Evolutionary conservation across 2,888 invertebrate species (phyloP).

Genomic region (Hirtodrosophila alboralis): DNA sequence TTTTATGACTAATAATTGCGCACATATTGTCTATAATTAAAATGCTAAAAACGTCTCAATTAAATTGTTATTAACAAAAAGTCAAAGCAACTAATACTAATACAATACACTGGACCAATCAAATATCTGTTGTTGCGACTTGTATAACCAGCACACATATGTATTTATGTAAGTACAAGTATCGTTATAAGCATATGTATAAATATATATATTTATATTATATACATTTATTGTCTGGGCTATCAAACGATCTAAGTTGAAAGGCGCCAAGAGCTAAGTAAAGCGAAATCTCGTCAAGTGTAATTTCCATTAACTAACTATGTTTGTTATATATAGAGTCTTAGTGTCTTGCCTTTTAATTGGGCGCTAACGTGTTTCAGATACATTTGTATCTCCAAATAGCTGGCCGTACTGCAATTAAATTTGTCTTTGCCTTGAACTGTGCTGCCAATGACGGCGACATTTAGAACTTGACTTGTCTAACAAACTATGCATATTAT

Average conservation of each 20-base stretch:
- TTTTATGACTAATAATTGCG: constrained; percentile 78
- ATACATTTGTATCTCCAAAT: constrained; percentile 73
- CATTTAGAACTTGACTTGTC: constrained; percentile 71
- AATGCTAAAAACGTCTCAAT: constrained; percentile 76
- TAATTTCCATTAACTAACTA: constrained; percentile 73
- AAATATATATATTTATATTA: no score
- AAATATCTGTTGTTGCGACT: constrained; percentile 31
- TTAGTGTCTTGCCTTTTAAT: constrained; percentile 67
- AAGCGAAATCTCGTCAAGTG: constrained; percentile 61
- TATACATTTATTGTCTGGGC: constrained; percentile 12
- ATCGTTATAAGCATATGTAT: constrained; percentile 5
- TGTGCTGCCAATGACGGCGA: constrained; percentile 54
- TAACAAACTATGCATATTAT: constrained; percentile 5
- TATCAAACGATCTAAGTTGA: constrained; percentile 35
- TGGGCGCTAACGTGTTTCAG: constrained; percentile 78
- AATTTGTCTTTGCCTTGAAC: constrained; percentile 81
- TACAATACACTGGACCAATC: constrained; percentile 49
- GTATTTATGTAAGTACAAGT: constrained; percentile 12
- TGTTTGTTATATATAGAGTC: constrained; percentile 63
- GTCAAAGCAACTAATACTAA: constrained; percentile 48
- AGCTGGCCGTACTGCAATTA: constrained; percentile 68
- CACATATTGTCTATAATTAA: constrained; percentile 76
- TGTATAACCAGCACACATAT: constrained; percentile 31
- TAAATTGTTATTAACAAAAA: constrained; percentile 76
- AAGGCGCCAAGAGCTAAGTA: constrained; percentile 38